Percentiles rank a stretch among this genome's conserved stretches.
Conservation (phyloP, 2,888 invertebrate genomes). For the Oscheius sp. region DNA sequence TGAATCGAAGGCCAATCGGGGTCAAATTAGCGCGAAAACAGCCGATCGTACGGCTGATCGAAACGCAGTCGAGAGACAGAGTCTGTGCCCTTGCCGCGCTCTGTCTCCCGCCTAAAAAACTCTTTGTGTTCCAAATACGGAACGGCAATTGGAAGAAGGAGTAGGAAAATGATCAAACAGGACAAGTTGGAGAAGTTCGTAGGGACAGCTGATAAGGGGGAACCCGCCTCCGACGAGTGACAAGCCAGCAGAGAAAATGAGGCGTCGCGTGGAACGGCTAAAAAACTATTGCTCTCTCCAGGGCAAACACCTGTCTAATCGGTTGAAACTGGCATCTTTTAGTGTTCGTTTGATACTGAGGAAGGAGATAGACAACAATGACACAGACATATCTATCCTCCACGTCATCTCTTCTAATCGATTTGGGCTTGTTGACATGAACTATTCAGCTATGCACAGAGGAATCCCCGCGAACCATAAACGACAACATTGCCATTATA, state of each 20-base stretch:
- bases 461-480: too few species aligned
- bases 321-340: background rate
- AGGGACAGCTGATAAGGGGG: constrained; percentile 2
- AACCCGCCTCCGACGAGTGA: background rate
- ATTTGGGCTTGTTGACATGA: background rate
- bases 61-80: background rate
- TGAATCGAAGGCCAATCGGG: constrained; percentile 30
- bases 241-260: background rate
- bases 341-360: background rate
- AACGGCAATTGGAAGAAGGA: background rate
- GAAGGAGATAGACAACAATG: background rate
- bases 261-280: constrained; percentile 5
- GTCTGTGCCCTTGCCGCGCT: background rate
- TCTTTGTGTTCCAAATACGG: background rate
- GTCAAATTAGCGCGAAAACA: constrained; percentile 38
- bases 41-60: constrained; percentile 31
- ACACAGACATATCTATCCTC: background rate
- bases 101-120: background rate
- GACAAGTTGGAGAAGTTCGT: too few species aligned
- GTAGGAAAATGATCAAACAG: background rate
- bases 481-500: too few species aligned
- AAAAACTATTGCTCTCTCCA: constrained; percentile 10
- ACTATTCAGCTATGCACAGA: too few species aligned
- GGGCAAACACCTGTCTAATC: constrained; percentile 26
- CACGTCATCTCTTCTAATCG: constrained; percentile 9